phyloP scores from a whole-genome alignment of 2,113 vertebrate genomes.

The Rynchops niger region DNA sequence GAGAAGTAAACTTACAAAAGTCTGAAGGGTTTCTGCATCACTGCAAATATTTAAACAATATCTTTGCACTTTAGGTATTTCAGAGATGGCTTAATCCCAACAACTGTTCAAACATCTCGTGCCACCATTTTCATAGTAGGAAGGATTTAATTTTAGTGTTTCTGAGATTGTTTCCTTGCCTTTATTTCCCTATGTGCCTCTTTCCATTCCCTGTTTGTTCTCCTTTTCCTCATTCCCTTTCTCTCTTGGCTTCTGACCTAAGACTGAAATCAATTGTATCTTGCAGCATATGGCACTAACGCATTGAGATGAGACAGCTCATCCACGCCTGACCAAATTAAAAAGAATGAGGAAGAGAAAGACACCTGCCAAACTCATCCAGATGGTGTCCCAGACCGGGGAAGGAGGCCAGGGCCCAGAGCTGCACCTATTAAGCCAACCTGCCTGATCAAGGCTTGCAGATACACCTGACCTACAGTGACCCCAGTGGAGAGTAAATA shows the following conservation, averaged over 20 bases:
- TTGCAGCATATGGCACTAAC: slow-evolving; percentile 9
- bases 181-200: not conserved
- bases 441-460: not conserved
- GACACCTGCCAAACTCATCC: not conserved
- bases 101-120: not conserved
- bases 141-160: not conserved
- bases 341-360: not conserved
- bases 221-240: not conserved
- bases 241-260: not conserved
- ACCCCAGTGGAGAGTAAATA: not conserved
- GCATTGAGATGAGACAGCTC: not conserved
- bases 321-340: not conserved
- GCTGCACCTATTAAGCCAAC: not conserved
- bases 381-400: not conserved
- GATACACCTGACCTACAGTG: not conserved
- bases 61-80: not conserved
- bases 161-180: not conserved
- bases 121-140: not conserved
- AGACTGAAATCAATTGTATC: slow-evolving; percentile 21
- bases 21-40: not conserved
- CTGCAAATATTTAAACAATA: not conserved
- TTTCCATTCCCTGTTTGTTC: not conserved
- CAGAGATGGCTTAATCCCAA: not conserved
- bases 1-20: not conserved
- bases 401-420: not conserved